Evolutionary conservation across 1,140 invertebrate genomes (phyloP).

Genomic region (Drosophila nasuta): DNA sequence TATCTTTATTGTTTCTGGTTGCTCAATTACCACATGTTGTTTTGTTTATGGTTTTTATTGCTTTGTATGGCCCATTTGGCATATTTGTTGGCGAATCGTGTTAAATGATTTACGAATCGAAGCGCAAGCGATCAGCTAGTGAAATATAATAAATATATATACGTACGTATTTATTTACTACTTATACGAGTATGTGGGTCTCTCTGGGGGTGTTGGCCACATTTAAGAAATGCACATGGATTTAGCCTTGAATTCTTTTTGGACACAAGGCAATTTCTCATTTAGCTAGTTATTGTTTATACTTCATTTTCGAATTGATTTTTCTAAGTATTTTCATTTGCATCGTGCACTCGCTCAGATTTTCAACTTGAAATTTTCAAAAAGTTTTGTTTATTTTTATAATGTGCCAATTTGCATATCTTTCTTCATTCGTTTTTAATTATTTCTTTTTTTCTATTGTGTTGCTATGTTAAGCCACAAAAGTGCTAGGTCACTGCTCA

Average conservation of each 20-base stretch:
- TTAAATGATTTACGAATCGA: constrained; percentile 47
- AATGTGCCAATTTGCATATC: constrained; percentile 12
- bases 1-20: constrained; percentile 5
- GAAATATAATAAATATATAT: constrained; percentile 23
- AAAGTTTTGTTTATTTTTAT: constrained; percentile 12
- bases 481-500: constrained; percentile 19
- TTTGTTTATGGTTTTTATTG: constrained; percentile 29
- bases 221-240: constrained; percentile 60
- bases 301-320: constrained; percentile 6
- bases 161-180: constrained; percentile 23
- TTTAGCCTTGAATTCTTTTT: constrained; percentile 59
- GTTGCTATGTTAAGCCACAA: not conserved
- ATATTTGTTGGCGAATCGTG: constrained; percentile 37
- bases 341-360: constrained; percentile 34
- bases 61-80: constrained; percentile 27
- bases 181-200: not conserved
- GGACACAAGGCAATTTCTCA: constrained; percentile 16
- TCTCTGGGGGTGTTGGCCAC: constrained; percentile 62
- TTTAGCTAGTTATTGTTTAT: constrained; percentile 35
- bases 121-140: constrained; percentile 43
- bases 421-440: constrained; percentile 18
- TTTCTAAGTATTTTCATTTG: constrained; percentile 42
- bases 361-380: not conserved
- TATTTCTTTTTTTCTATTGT: constrained; percentile 1
- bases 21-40: constrained; percentile 21